Base-by-base conservation (phyloP, 1,140 invertebrate species). In the Medauroidea extradentata region DNA sequence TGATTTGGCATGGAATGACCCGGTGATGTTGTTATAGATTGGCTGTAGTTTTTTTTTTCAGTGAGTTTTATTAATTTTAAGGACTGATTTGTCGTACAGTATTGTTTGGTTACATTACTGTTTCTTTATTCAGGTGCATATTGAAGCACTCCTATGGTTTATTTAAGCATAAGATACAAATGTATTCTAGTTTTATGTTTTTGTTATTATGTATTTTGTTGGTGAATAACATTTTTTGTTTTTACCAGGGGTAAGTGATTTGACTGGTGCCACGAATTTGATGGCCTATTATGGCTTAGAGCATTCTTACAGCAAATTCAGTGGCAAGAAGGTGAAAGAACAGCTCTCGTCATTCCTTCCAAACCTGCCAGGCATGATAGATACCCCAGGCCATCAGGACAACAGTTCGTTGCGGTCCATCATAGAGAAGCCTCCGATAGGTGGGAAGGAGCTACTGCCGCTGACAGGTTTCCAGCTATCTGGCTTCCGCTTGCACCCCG, bases 271-370 rank as follows among this genome's bases (percentile, higher is more conserved):
- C 69, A 96, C 91, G 64, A 98, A 98, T 83, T 86, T 98, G 74
- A 96, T 98, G 90, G 87, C 87, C 65, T 89, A 93, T 82, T 92
- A 98, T 87, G 92, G 92, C 54, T 80, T 98, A 43, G 94, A 98
- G 78, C 94, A 98, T 78, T 94, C 94, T 19, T 96, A 97, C 74
- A 96, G 90, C 78, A 98, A 97, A 82, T 97, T 97, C 77, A 96
- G 93, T 80, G 93, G 94, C n/a, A 95, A 96, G 72, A 97, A 94
- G 77, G 83, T 96, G 4, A 96, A 96, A 73, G 94, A 98, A 75
- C 93, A 94, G 59, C 75, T 98, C 46, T 96, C 93, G 38, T 94
- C 94, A 14, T 98, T 98, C 74, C 79, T 98, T 53, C 94, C 94
- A 29, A 94, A 93, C 76, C 79, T 98, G 58, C 95, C 95, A 59